Percentiles rank a stretch among this genome's conserved stretches.
phyloP scores from a whole-genome alignment of 2,797 vertebrate species.

The Rhyacichthys aspro region DNA sequence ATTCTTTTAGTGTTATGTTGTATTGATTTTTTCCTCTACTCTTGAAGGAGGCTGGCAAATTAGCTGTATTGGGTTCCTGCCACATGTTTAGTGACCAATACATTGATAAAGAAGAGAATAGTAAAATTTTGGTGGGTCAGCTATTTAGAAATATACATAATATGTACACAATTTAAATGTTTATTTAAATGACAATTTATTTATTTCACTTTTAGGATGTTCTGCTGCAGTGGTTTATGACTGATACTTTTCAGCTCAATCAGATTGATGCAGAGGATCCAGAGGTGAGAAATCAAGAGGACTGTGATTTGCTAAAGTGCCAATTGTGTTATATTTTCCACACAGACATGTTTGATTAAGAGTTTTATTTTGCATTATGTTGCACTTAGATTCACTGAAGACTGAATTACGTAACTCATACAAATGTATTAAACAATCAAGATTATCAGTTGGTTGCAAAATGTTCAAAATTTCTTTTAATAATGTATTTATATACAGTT shows the following conservation, averaged over 20 bases:
- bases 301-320: neutral
- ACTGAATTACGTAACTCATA: no score
- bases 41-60: conserved; percentile 86
- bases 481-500: no score
- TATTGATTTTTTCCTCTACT: conserved; percentile 14
- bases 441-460: no score
- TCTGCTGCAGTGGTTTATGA: conserved; percentile 95
- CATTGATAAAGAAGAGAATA: conserved; percentile 97
- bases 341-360: no score
- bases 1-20: neutral
- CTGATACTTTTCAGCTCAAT: conserved; percentile 89
- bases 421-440: no score
- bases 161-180: neutral
- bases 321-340: no score
- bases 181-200: no score
- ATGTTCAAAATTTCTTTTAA: no score
- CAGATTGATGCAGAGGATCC: conserved; percentile 95
- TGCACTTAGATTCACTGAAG: no score
- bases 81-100: conserved; percentile 98
- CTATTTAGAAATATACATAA: no score
- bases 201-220: conserved; percentile 84
- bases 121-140: conserved; percentile 90
- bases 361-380: no score
- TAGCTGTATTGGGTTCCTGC: conserved; percentile 93
- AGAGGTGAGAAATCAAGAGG: conserved; percentile 79